Evolutionary conservation across 35 echinoderm and acorn worm genomes (phyloP).

Genomic region (Heliocidaris erythrogramma): DNA sequence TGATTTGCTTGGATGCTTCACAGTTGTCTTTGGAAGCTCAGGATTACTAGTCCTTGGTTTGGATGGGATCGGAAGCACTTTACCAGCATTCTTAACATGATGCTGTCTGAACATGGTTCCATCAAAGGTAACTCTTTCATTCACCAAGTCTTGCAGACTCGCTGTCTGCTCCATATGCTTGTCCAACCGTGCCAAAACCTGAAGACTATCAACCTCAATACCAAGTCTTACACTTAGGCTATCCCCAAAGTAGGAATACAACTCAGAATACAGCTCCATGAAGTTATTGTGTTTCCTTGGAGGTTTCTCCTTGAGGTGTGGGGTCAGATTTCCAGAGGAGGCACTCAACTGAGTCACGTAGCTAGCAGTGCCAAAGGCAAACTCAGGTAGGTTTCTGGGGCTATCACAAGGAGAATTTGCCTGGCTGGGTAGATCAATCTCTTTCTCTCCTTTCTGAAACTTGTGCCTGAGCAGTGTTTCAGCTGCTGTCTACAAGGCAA

Average conservation of each 20-base stretch:
- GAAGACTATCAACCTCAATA: constrained; percentile 19
- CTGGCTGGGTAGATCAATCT: constrained; percentile 27
- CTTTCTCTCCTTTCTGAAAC: constrained; percentile 19
- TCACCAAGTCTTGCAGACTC: constrained; percentile 64
- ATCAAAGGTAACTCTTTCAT: constrained; percentile 63
- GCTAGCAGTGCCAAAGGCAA: constrained; percentile 70
- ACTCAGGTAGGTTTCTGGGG: constrained; percentile 66
- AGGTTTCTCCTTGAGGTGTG: neutral
- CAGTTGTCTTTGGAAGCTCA: neutral
- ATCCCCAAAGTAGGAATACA: constrained; percentile 83
- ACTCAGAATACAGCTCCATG: constrained; percentile 65
- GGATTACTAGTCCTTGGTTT: neutral
- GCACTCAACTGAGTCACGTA: constrained; percentile 53
- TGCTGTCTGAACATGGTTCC: constrained; percentile 52
- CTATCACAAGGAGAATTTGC: constrained; percentile 54
- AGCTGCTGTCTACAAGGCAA: constrained; percentile 75
- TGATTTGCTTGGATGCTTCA: constrained; percentile 67
- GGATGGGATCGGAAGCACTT: neutral
- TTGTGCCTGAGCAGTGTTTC: constrained; percentile 70
- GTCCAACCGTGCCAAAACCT: neutral
- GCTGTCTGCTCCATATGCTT: constrained; percentile 51
- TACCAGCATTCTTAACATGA: neutral
- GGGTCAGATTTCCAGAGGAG: neutral
- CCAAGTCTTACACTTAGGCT: constrained; percentile 67
- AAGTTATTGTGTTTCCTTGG: constrained; percentile 47